A percentile compares a stretch with the other conserved stretches of the same genome.
phyloP scores from a whole-genome alignment of 2,888 invertebrate genomes.

The Corythucha ciliata region DNA sequence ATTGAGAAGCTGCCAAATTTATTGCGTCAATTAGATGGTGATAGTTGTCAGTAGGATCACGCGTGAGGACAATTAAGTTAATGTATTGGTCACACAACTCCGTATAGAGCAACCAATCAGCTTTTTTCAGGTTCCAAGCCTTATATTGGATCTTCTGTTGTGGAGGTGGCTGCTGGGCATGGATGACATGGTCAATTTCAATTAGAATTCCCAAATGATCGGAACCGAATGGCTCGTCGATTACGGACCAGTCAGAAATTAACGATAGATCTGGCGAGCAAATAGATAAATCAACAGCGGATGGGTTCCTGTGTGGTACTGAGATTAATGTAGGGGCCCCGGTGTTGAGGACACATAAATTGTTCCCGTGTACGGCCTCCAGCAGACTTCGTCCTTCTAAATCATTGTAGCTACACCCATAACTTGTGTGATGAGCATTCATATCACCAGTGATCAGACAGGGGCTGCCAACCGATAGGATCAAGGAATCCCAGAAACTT shows the following conservation, averaged over 20 bases:
- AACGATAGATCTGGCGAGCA: not conserved
- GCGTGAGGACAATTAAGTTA: too few relatives aligned
- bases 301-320: not conserved
- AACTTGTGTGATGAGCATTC: not conserved
- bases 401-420: not conserved
- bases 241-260: not conserved
- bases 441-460: not conserved
- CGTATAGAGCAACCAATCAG: not conserved
- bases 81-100: too few relatives aligned
- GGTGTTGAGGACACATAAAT: not conserved
- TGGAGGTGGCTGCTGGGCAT: not conserved
- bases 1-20: too few relatives aligned
- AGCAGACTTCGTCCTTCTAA: not conserved
- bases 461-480: not conserved
- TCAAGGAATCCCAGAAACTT: not conserved
- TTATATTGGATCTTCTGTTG: too few relatives aligned
- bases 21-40: too few relatives aligned
- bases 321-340: not conserved
- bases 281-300: not conserved
- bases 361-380: not conserved
- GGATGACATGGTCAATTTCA: too few relatives aligned
- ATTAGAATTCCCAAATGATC: not conserved
- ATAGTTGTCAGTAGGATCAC: too few relatives aligned
- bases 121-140: conserved; percentile 1
- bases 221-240: not conserved